These are phyloP conservation scores for Pheucticus melanocephalus DNA, from an alignment of 2,113 vertebrate genomes.

Conservation along the genomic window DNA sequence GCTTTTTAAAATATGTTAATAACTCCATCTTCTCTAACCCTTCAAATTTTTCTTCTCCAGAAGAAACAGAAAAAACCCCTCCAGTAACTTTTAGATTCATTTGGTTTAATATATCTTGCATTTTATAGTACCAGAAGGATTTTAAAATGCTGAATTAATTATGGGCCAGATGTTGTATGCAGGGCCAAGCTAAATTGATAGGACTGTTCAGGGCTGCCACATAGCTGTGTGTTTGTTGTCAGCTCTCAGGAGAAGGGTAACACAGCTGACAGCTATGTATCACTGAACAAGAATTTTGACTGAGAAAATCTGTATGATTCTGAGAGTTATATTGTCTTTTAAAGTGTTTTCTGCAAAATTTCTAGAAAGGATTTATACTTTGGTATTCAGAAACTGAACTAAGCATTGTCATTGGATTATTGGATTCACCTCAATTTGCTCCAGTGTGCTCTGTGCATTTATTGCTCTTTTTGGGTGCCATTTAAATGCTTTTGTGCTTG, in stretches of 20 bases:
- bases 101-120: not conserved
- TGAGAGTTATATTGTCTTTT: not conserved
- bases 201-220: not conserved
- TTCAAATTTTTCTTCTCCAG: not conserved
- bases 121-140: constrained; percentile 23
- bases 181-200: not conserved
- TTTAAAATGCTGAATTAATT: constrained; percentile 42
- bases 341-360: not conserved
- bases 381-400: not conserved
- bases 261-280: rapidly evolving
- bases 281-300: not conserved
- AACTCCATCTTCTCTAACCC: not conserved
- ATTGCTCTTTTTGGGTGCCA: not conserved
- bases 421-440: not conserved
- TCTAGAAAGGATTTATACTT: not conserved
- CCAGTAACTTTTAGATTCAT: not conserved
- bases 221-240: not conserved
- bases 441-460: not conserved
- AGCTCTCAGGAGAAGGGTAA: not conserved
- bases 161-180: constrained; percentile 11
- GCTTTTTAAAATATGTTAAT: not conserved
- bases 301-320: not conserved
- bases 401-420: not conserved
- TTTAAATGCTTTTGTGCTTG: not conserved
- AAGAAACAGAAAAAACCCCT: not conserved